phyloP scores from a whole-genome alignment of 1,140 invertebrate species.

The Colletes gigas region DNA sequence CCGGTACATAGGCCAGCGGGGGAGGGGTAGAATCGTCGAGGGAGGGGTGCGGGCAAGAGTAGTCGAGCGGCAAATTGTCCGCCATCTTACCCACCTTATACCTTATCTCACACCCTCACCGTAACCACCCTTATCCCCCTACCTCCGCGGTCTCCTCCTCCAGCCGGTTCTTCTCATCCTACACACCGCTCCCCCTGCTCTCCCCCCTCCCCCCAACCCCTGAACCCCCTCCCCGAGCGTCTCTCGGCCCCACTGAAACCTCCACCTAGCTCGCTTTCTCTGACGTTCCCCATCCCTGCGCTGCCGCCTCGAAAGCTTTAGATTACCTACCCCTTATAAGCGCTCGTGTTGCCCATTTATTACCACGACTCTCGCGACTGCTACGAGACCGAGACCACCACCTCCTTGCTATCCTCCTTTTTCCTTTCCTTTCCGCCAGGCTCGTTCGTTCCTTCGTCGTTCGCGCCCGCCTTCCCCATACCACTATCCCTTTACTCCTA shows the following conservation, averaged over 20 bases:
- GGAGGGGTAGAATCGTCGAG: slow-evolving; percentile 71
- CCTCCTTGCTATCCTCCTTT: slow-evolving; percentile 56
- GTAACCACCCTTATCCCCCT: slow-evolving; percentile 64
- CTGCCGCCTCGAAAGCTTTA: slow-evolving; percentile 77
- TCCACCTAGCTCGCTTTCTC: slow-evolving; percentile 57
- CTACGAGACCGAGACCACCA: slow-evolving; percentile 72
- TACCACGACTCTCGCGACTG: slow-evolving; percentile 77
- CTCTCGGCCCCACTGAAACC: slow-evolving; percentile 25
- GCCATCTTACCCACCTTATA: slow-evolving; percentile 82
- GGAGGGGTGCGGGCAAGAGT: slow-evolving; percentile 78
- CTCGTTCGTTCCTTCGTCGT: slow-evolving; percentile 5
- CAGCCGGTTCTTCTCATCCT: slow-evolving; percentile 61
- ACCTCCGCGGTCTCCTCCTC: slow-evolving; percentile 51
- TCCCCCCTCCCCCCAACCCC: slow-evolving; percentile 11
- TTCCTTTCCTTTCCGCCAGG: slow-evolving; percentile 4
- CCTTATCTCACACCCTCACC: slow-evolving; percentile 74
- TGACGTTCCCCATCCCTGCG: slow-evolving; percentile 45
- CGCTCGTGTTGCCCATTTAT: slow-evolving; percentile 81
- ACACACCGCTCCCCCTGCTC: slow-evolving; percentile 31
- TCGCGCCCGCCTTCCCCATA: neutral
- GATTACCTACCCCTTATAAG: slow-evolving; percentile 81
- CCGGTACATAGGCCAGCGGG: slow-evolving; percentile 73
- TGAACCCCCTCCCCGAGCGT: slow-evolving; percentile 29
- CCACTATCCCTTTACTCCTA: neutral
- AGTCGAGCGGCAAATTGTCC: slow-evolving; percentile 82